These are phyloP conservation scores for Enteromius anoplus DNA, from an alignment of 2,797 vertebrate genomes.

Conservation along the genomic window DNA sequence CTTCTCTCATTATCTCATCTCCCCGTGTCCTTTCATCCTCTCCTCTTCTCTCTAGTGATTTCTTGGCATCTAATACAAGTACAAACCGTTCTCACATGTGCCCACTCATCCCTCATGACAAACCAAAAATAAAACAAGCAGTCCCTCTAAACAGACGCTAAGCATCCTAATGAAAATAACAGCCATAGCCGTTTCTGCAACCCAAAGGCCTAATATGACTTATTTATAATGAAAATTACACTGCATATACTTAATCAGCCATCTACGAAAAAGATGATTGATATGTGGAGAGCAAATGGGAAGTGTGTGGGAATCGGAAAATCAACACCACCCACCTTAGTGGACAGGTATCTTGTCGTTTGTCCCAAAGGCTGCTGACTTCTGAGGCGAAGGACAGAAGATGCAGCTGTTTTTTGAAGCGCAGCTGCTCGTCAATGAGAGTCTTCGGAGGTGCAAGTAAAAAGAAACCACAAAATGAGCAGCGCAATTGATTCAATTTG, in stretches of 20 bases:
- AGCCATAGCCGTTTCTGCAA: background rate
- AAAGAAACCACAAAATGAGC: background rate
- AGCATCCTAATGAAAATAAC: conserved; percentile 61
- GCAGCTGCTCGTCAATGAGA: conserved; percentile 80
- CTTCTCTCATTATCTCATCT: conserved; percentile 15
- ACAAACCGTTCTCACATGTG: conserved; percentile 70
- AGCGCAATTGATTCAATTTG: background rate
- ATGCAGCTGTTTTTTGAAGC: conserved; percentile 75
- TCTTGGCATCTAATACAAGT: conserved; percentile 51
- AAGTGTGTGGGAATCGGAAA: background rate
- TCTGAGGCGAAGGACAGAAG: conserved; percentile 74
- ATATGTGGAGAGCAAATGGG: background rate
- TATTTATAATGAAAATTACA: conserved; percentile 4
- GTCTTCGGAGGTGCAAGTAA: conserved; percentile 60
- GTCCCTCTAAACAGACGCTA: conserved; percentile 68
- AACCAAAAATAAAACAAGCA: conserved; percentile 69
- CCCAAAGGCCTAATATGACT: background rate
- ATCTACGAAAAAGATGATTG: background rate
- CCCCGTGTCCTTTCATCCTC: conserved; percentile 39
- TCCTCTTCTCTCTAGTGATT: conserved; percentile 39
- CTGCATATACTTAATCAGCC: background rate
- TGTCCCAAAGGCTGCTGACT: conserved; percentile 72
- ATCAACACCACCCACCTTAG: conserved; percentile 66
- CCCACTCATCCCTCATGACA: conserved; percentile 70
- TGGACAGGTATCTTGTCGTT: conserved; percentile 59